A percentile compares a stretch with the other conserved stretches of the same genome.
Conservation (phyloP, 2,797 vertebrate genomes). For the Moxostoma hubbsi region DNA sequence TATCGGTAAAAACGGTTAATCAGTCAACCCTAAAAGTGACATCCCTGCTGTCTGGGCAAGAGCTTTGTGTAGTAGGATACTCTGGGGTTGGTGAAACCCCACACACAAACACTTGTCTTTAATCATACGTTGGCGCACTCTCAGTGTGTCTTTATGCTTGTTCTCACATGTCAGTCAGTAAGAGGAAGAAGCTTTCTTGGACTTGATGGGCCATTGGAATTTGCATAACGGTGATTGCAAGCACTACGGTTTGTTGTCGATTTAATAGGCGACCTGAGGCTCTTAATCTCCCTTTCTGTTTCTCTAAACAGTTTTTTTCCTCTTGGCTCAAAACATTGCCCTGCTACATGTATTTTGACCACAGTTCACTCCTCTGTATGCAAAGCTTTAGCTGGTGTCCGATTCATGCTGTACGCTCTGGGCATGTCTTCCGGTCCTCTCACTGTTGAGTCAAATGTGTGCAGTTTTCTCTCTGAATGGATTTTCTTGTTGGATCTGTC, state of each 20-base stretch:
- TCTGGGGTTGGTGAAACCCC: neutral
- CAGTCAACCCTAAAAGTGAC: no score
- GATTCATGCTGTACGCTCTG: neutral
- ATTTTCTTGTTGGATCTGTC: no score
- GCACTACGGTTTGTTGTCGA: neutral
- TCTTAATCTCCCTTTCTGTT: constrained; percentile 9
- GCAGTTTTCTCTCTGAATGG: no score
- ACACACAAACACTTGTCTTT: constrained; percentile 6
- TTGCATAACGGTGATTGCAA: constrained; percentile 15
- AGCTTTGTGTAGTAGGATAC: neutral
- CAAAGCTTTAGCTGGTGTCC: neutral
- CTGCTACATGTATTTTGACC: neutral
- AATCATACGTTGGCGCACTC: neutral
- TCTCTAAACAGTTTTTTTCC: neutral
- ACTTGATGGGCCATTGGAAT: constrained; percentile 1
- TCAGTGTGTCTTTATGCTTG: neutral
- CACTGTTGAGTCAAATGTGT: neutral
- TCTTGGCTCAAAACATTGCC: neutral
- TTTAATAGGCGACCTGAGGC: neutral
- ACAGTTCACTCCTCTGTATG: constrained; percentile 1
- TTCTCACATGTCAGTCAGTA: constrained; percentile 16
- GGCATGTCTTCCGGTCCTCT: neutral
- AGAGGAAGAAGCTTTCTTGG: neutral
- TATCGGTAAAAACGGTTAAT: no score
- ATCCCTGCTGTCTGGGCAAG: no score